Evolutionary conservation across 2,797 vertebrate genomes (phyloP).

Genomic region (Epinephelus malabaricus): DNA sequence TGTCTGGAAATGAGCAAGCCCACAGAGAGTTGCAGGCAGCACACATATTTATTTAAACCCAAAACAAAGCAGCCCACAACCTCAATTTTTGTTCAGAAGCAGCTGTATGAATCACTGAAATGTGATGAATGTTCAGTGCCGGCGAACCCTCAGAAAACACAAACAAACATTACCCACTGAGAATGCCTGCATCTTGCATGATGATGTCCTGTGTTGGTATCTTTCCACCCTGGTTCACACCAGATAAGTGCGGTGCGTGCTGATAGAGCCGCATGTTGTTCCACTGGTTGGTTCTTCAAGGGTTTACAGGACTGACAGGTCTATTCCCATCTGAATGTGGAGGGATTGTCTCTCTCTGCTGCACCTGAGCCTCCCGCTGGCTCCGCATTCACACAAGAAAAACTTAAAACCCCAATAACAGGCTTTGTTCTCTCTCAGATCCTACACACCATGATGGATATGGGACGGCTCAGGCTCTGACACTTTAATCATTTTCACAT

Average conservation of each 20-base stretch:
- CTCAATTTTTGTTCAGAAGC: constrained; percentile 20
- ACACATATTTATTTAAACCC: constrained; percentile 15
- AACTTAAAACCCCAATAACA: constrained; percentile 57
- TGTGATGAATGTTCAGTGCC: constrained; percentile 17
- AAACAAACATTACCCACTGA: constrained; percentile 28
- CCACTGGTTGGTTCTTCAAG: constrained; percentile 74
- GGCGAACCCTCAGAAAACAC: constrained; percentile 27
- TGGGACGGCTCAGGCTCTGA: constrained; percentile 26
- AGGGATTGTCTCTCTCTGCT: constrained; percentile 78
- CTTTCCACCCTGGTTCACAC: constrained; percentile 63
- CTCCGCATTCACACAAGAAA: constrained; percentile 52
- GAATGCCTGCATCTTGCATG: constrained; percentile 43
- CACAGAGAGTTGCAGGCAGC: constrained; percentile 12
- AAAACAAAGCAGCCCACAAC: constrained; percentile 20
- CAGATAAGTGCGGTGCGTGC: constrained; percentile 62
- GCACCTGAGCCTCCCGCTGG: constrained; percentile 77
- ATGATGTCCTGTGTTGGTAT: constrained; percentile 38
- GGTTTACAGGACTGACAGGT: constrained; percentile 77
- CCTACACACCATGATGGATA: constrained; percentile 20
- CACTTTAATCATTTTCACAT: constrained; percentile 45
- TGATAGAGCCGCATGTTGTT: constrained; percentile 65
- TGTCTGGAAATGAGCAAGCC: constrained; percentile 9
- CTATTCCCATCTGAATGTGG: constrained; percentile 72
- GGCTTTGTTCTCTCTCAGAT: constrained; percentile 54
- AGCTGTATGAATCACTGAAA: constrained; percentile 45